Evolutionary conservation across 2,888 invertebrate species (phyloP), one percentile per base, ranked within the genome.

Genomic region (Torymus auratus): DNA sequence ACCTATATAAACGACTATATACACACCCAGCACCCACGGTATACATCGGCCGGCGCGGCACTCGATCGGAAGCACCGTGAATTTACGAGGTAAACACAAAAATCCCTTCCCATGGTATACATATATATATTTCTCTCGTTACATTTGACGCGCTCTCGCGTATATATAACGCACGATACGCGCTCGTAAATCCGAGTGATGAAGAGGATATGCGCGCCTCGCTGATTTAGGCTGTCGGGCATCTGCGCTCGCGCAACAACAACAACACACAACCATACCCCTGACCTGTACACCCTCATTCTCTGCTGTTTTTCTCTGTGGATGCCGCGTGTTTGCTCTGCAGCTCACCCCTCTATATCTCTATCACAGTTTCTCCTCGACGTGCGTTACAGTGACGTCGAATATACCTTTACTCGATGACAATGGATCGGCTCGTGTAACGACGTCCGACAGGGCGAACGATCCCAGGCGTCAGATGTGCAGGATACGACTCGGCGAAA

Each of bases 81-180:
- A 78, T 78, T 78, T 71, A 78, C 71, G 78, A 65, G 71, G 71
- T 60, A 71, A 71, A 71, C 71, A 65, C 58, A 78, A 71, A 78
- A 70, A 71, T 71, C 7, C 58, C 53, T 15, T 53, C 53, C 11
- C 55, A n/a, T 53, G 70, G 15, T 77, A 20, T 20, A 20, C n/a
- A 28, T 28, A 28, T 23, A 23, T 28, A 70, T 17, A 77, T 64
- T 77, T 70, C 69, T 55, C 52, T 62, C 70, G 56, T 70, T 64
- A 70, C 13, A 53, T 68, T 76, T 76, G 75, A 70, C 58, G 62
- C 69, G 68, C 53, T 23, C 64, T 20, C 58, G 41, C 71, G 68
- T 23, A 11, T 60, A 14, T 52, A 65, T 11, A 52, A 58, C 61
- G 50, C 11, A 15, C 69, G 77, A 60, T 62, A 28, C 41, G 15